These are phyloP conservation scores for Bucco capensis DNA, from an alignment of 2,113 vertebrate genomes.

Conservation along the genomic window DNA sequence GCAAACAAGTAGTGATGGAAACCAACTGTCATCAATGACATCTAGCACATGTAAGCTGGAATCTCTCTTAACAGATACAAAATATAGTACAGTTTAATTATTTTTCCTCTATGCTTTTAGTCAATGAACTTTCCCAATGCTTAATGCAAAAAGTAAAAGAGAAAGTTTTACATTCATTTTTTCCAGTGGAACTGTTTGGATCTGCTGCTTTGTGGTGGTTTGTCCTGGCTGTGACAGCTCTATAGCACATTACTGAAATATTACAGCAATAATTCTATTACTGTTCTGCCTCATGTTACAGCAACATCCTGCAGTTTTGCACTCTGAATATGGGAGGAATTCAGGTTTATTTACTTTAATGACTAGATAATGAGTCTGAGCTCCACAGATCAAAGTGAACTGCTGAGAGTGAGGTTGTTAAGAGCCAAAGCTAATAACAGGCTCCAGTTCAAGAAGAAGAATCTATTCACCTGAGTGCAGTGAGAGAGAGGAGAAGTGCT, in stretches of 20 bases:
- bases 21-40: neutral
- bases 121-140: neutral
- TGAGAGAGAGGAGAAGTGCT: neutral
- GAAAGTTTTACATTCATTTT: neutral
- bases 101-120: neutral
- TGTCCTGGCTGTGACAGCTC: slow-evolving; percentile 32
- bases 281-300: slow-evolving; percentile 18
- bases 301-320: slow-evolving; percentile 25
- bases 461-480: neutral
- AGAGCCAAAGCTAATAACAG: neutral
- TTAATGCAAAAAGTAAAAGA: neutral
- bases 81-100: neutral
- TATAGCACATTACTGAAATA: slow-evolving; percentile 44
- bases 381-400: slow-evolving; percentile 22
- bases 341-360: slow-evolving; percentile 47
- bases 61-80: neutral
- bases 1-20: neutral
- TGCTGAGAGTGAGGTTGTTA: neutral
- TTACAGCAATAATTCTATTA: slow-evolving; percentile 49
- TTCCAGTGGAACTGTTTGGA: neutral
- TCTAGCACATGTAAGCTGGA: neutral
- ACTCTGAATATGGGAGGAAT: slow-evolving; percentile 4
- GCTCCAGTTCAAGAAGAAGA: neutral
- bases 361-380: slow-evolving; percentile 13
- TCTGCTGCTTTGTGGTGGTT: neutral